Conservation (phyloP, 2,888 invertebrate genomes). For the Nasonovia ribisnigri region DNA sequence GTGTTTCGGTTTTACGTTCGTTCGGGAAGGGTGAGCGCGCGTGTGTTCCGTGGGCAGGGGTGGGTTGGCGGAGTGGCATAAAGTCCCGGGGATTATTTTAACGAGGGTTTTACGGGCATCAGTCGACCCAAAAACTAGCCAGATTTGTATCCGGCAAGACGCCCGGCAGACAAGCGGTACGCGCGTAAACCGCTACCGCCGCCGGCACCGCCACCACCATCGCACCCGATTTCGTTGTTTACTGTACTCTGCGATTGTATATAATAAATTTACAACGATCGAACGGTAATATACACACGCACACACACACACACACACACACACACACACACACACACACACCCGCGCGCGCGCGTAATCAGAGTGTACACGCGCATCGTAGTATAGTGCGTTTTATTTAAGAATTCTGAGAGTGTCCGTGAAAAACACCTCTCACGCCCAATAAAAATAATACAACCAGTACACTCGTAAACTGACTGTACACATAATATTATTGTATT, state of each 20-base stretch:
- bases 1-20: constrained; percentile 39
- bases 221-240: neutral
- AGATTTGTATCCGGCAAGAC: constrained; percentile 39
- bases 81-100: constrained; percentile 54
- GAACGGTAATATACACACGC: neutral
- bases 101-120: constrained; percentile 52
- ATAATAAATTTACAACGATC: constrained; percentile 7
- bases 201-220: neutral
- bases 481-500: neutral
- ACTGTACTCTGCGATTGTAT: neutral
- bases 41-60: neutral
- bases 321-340: neutral
- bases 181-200: neutral
- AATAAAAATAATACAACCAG: neutral
- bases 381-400: neutral
- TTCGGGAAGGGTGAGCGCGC: neutral
- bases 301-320: neutral
- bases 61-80: neutral
- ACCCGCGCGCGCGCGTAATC: too few relatives aligned
- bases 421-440: neutral
- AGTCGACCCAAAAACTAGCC: constrained; percentile 39
- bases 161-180: neutral
- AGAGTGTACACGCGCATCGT: neutral
- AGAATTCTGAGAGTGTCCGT: neutral
- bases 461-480: too few relatives aligned